Conservation (phyloP, 2,113 vertebrate genomes). For the Microcebus tavaratra region DNA sequence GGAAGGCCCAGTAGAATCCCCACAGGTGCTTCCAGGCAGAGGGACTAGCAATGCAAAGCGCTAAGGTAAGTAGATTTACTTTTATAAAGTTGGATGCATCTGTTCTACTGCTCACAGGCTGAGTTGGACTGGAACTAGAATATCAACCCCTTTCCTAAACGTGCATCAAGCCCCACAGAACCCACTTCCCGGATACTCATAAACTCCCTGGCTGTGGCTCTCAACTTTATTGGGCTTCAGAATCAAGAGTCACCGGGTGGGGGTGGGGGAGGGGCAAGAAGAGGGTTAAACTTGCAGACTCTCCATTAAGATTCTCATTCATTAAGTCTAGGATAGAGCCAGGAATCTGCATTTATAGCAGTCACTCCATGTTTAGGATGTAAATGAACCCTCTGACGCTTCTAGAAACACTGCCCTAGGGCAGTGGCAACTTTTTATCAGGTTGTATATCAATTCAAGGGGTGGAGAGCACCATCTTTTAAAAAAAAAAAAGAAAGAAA, state of each 20-base stretch:
- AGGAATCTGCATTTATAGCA: background rate
- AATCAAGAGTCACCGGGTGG: background rate
- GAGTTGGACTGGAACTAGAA: background rate
- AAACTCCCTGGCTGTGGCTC: background rate
- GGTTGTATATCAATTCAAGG: background rate
- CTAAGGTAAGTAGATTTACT: background rate
- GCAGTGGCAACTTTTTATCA: background rate
- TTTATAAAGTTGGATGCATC: background rate
- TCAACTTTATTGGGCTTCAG: background rate
- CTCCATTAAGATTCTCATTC: background rate
- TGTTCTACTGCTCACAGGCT: background rate
- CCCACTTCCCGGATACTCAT: background rate
- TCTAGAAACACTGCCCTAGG: background rate
- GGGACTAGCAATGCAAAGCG: background rate
- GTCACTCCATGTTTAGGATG: background rate
- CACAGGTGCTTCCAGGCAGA: background rate
- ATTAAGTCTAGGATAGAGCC: background rate
- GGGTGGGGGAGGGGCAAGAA: background rate
- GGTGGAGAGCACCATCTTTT: background rate
- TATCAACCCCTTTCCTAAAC: background rate
- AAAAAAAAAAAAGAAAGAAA: background rate
- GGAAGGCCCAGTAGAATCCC: background rate
- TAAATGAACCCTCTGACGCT: background rate
- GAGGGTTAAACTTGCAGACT: background rate
- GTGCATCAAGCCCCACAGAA: background rate